Evolutionary conservation across 2,113 vertebrate species (phyloP).

Genomic region (Xenus cinereus): DNA sequence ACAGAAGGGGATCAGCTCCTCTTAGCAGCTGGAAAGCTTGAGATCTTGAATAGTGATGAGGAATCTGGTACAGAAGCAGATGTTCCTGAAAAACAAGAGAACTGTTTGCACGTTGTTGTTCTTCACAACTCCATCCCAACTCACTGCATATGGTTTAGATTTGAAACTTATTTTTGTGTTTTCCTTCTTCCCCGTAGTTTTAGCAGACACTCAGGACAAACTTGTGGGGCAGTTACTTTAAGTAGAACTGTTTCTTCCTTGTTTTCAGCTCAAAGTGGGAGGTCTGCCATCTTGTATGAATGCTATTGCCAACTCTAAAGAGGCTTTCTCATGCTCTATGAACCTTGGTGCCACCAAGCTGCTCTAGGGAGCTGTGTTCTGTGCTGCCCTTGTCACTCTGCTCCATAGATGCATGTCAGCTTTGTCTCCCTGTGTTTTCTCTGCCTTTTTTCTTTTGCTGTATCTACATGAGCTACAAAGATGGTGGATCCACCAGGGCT

Average conservation of each 20-base stretch:
- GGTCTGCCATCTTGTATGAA: background rate
- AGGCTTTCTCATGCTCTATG: background rate
- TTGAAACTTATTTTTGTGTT: background rate
- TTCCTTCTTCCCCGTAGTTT: background rate
- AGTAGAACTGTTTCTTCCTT: background rate
- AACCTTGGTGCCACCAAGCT: background rate
- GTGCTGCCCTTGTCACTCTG: background rate
- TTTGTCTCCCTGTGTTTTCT: background rate
- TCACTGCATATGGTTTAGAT: background rate
- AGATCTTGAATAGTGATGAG: background rate
- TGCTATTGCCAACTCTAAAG: background rate
- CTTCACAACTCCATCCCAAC: background rate
- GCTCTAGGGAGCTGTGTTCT: background rate
- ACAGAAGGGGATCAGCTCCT: background rate
- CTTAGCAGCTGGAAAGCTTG: background rate
- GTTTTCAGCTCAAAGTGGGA: background rate
- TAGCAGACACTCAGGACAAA: background rate
- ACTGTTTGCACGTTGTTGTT: background rate
- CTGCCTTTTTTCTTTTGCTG: background rate
- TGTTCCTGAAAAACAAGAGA: background rate
- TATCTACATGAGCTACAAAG: background rate
- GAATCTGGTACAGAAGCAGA: background rate
- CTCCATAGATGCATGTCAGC: rapidly evolving
- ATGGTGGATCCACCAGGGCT: background rate
- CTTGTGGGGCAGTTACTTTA: background rate